Evolutionary conservation across 1,140 invertebrate species (phyloP), one percentile per base, ranked within the genome.

Genomic region (Aphaenogaster rudis): DNA sequence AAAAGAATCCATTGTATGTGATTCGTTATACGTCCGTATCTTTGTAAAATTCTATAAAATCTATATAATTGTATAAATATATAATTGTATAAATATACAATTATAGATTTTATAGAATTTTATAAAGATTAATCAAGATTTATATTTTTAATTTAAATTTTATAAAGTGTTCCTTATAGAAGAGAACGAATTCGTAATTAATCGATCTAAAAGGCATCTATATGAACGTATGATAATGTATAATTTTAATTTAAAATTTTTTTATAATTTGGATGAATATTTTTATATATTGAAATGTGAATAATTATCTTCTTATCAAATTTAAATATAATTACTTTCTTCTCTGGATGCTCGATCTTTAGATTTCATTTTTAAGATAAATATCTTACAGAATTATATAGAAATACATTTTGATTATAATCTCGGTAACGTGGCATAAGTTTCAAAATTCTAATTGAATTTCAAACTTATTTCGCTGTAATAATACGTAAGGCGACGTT

Each of bases 391-490:
- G 5, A 48, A 33, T 45, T 45, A 9, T 61, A 9, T 17, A 63
- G 39, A 1, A 17, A 77, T 63, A 6, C n/a, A 21, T 45, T n/a
- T 39, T 76, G n/a, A 74, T 39, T 74, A 36, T 33, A 74, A 72
- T 33, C 4, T 74, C 0, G 4, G 11, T 9, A n/a, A 0, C 15
- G 57, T 57, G 17, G 17, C 17, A 57, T n/a, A 42, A 63, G 8
- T 45, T 33, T 48, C 11, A 17, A 64, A 64, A 64, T 78, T 33
- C 3, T 45, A 8, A 1, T 72, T 52, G 21, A 28, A 45, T n/a
- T 13, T 78, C 2, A 42, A 77, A 61, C 2, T 45, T 78, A 78
- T 77, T 21, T 77, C 4, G 15, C 21, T 78, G 2, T 63, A 77
- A 63, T 48, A 45, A 8, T 21, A 21, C 33, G 21, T 17, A 42